These are phyloP conservation scores for Calephelis virginiensis DNA, from an alignment of 1,140 invertebrate genomes.

Conservation along the genomic window DNA sequence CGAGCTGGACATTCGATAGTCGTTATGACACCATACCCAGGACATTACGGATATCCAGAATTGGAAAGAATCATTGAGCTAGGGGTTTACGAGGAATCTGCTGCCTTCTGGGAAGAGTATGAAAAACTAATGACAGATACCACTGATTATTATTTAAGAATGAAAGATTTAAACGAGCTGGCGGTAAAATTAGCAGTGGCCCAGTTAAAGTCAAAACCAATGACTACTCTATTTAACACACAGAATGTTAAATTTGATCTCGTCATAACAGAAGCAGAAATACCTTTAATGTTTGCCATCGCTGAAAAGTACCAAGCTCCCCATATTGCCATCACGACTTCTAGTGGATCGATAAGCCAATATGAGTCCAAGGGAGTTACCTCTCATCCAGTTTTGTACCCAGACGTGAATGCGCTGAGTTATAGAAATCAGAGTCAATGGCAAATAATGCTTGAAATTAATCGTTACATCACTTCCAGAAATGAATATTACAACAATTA, in stretches of 20 bases:
- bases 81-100: constrained; percentile 55
- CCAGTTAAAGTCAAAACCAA: constrained; percentile 60
- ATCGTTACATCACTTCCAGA: constrained; percentile 51
- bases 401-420: constrained; percentile 56
- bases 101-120: constrained; percentile 55
- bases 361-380: constrained; percentile 64
- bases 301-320: constrained; percentile 66
- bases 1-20: constrained; percentile 55
- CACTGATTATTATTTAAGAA: constrained; percentile 53
- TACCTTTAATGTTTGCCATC: constrained; percentile 61
- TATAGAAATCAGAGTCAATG: constrained; percentile 51
- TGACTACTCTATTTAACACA: constrained; percentile 57
- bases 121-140: constrained; percentile 48
- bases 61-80: constrained; percentile 55
- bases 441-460: constrained; percentile 55
- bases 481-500: constrained; percentile 63
- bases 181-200: constrained; percentile 56
- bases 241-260: constrained; percentile 65
- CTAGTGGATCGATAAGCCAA: constrained; percentile 59
- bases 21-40: constrained; percentile 70
- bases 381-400: constrained; percentile 57
- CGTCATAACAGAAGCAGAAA: constrained; percentile 67
- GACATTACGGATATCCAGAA: constrained; percentile 54
- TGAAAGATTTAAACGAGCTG: constrained; percentile 51
- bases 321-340: constrained; percentile 60